Evolutionary conservation across 2,888 invertebrate species (phyloP), one percentile per base, ranked within the genome.

Genomic region (Thymelicus acteon): DNA sequence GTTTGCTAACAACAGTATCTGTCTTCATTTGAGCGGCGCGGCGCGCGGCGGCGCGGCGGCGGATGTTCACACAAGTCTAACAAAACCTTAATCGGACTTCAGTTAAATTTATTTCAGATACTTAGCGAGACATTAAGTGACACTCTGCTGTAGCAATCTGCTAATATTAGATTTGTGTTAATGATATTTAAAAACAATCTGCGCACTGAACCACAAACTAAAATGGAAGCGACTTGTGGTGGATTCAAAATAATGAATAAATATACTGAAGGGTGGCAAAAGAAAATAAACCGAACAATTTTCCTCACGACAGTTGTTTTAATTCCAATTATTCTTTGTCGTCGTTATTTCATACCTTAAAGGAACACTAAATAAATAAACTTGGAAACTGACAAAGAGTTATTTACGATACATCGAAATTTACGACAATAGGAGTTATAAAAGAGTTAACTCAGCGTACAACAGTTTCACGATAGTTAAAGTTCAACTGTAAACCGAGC

Each of bases 401-500:
- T 52, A 58, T 39, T 39, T 39, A 39, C n/a, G 58, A 58, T 58
- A 39, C 58, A 39, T 37, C 39, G 7, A 58, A 58, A 58, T 58
- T 58, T 58, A 58, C 39, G 39, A 58, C 58, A 58, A 58, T 37
- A 24, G 58, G n/a, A n/a, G 58, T 58, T 39, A 39, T 58, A 58
- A 58, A 58, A 58, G 31, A 58, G 39, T 39, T 39, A 39, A 39
- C 37, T 10, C 8, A 39, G 58, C n/a, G 13, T n/a, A n/a, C 58
- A 37, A 7, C n/a, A 58, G 39, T 39, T 58, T 39, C 58, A 39
- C 58, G 7, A 39, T n/a, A 37, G 58, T 37, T 39, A 39, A n/a
- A 58, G 37, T 58, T 58, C 39, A 13, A 39, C 58, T 37, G 10
- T 31, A 57, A 57, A 57, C 57, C 13, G 57, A 57, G 13, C 44